Evolutionary conservation across 2,113 vertebrate genomes (phyloP), one percentile per base, ranked within the genome.

Genomic region (Caranx ignobilis): DNA sequence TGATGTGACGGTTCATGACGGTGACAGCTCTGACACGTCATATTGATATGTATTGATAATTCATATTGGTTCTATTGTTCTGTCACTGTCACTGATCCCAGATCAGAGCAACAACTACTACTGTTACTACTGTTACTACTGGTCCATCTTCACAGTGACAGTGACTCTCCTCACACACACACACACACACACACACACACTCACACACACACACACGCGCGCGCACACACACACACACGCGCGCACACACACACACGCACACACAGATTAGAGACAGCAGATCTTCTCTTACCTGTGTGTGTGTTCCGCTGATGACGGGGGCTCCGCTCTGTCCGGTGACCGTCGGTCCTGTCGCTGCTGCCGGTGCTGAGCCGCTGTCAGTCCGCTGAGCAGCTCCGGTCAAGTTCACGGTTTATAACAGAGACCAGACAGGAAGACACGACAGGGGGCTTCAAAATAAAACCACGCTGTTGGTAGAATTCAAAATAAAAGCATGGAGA

Each of bases 391-490:
- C 68, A 2, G 39, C 73, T 18, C 31, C n/a, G 0, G 43, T 72
- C 66, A 80, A 79, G 35, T 0, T 3, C 37, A 1, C 79, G 0
- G 9, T 0, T 3, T 11, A 52, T 2, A 39, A 39, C 50, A 0
- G 5, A 21, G 3, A 12, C 31, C 0, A 8, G 0, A 18, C 43
- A 1, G 73, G 73, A 83, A 83, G 18, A 3, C 4, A 57, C 54
- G 61, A 21, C 65, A 62, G 34, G 0, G 7, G 1, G 2, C 45
- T 84, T 71, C 77, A 87, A 9, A 81, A 71, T 84, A 87, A 77
- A 37, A 41, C 26, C 61, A 10, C 0, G n/a, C 0, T 2, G 8
- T 1, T 1, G 11, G 1, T 3, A 11, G 18, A 5, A 2, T 4
- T 11, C 26, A 16, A 31, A 63, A 11, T 41, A 55, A 75, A 68